Percentiles rank a stretch among this genome's conserved stretches.
phyloP scores from a whole-genome alignment of 2,113 vertebrate species.

The Nibea albiflora region DNA sequence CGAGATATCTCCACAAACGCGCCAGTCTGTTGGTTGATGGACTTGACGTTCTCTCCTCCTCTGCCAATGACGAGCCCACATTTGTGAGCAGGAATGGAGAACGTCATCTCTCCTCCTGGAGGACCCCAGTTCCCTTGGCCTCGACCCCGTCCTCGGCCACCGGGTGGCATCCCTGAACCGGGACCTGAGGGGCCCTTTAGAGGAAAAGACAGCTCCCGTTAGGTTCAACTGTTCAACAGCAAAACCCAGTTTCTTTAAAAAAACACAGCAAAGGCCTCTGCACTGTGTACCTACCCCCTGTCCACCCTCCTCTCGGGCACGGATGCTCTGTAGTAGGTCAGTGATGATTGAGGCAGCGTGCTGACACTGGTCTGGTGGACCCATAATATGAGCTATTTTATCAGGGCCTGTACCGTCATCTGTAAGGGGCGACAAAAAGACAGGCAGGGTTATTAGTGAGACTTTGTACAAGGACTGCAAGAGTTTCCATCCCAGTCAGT shows the following conservation, averaged over 20 bases:
- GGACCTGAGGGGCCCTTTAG: slow-evolving; percentile 87
- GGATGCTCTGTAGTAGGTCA: slow-evolving; percentile 92
- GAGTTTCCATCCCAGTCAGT: not conserved
- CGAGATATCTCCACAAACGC: slow-evolving; percentile 94
- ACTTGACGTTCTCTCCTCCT: slow-evolving; percentile 93
- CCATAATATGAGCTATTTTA: slow-evolving; percentile 94
- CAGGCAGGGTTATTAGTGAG: not conserved
- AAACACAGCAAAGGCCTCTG: not conserved
- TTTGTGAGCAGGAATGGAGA: slow-evolving; percentile 95
- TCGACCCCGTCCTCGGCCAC: slow-evolving; percentile 88
- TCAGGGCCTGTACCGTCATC: slow-evolving; percentile 92
- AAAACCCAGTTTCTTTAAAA: not conserved
- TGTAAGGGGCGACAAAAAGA: slow-evolving; percentile 59
- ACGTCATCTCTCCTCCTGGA: slow-evolving; percentile 92
- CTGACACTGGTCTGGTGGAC: slow-evolving; percentile 92
- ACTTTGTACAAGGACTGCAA: not conserved
- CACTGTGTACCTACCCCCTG: slow-evolving; percentile 72
- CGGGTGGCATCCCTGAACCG: slow-evolving; percentile 89
- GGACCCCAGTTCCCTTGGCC: slow-evolving; percentile 92
- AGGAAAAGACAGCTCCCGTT: not conserved
- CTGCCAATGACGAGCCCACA: slow-evolving; percentile 94
- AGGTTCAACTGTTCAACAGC: not conserved
- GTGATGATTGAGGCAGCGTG: slow-evolving; percentile 93
- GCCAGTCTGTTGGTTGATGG: slow-evolving; percentile 94
- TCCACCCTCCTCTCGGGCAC: slow-evolving; percentile 82